These are phyloP conservation scores for Periophthalmus modestus DNA, from an alignment of 2,113 vertebrate species.

Conservation along the genomic window DNA sequence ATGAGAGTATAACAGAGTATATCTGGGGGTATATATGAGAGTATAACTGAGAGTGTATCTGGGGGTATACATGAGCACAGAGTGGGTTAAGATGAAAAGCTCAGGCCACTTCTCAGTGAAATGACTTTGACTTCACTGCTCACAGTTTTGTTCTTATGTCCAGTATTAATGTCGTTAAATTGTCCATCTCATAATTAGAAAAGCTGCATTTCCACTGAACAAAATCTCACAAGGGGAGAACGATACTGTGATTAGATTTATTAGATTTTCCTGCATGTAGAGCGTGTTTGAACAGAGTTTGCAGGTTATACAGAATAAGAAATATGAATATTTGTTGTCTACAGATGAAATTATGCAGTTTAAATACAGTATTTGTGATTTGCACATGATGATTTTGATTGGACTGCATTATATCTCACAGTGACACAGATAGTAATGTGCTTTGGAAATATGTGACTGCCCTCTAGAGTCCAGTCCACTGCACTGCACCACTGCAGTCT, in stretches of 20 bases:
- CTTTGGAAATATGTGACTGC: conserved; percentile 29
- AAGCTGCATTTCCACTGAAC: too few relatives aligned
- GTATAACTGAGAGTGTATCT: too few relatives aligned
- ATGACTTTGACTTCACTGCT: too few relatives aligned
- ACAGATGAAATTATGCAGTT: neutral
- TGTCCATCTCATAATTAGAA: neutral
- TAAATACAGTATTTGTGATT: neutral
- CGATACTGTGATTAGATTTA: too few relatives aligned
- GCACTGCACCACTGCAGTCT: conserved; percentile 36
- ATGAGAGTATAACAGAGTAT: too few relatives aligned
- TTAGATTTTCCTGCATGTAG: too few relatives aligned
- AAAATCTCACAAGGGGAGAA: too few relatives aligned
- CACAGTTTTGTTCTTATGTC: too few relatives aligned
- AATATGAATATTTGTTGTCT: neutral
- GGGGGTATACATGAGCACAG: too few relatives aligned
- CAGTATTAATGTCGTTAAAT: neutral
- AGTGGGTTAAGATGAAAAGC: too few relatives aligned
- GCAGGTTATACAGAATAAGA: neutral
- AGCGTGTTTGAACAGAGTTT: neutral
- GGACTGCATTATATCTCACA: neutral
- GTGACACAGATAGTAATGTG: neutral
- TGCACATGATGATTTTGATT: neutral
- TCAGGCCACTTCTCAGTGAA: too few relatives aligned
- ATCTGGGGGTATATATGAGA: too few relatives aligned
- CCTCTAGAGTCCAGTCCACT: conserved; percentile 57